These are phyloP conservation scores for Phyllotreta cruciferae DNA, from an alignment of 2,888 invertebrate species.

Conservation along the genomic window DNA sequence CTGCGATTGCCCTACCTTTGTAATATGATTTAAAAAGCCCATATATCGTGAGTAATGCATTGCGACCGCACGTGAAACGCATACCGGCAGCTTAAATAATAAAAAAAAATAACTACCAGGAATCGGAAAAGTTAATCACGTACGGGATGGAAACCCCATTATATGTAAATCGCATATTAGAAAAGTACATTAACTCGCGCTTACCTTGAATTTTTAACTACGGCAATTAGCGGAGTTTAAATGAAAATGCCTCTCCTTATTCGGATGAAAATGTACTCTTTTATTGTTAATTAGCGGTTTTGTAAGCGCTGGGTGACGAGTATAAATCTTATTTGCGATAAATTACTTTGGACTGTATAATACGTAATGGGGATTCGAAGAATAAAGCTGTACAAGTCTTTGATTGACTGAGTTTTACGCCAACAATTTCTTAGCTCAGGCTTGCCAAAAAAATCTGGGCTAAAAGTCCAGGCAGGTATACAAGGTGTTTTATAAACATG, in stretches of 20 bases:
- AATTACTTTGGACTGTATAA: neutral
- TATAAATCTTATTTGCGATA: neutral
- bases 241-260: conserved; percentile 13
- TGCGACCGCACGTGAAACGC: neutral
- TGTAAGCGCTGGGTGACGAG: neutral
- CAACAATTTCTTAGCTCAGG: no score
- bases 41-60: neutral
- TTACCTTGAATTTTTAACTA: conserved; percentile 27
- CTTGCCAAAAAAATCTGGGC: no score
- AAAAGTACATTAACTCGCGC: conserved; percentile 21
- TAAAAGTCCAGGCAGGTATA: no score
- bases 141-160: conserved; percentile 16
- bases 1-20: conserved; percentile 5
- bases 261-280: conserved; percentile 1
- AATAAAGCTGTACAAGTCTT: no score
- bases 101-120: conserved; percentile 1
- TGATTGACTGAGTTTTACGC: no score
- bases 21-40: conserved; percentile 3
- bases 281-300: conserved; percentile 16
- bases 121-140: neutral
- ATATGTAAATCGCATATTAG: conserved; percentile 25
- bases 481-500: no score
- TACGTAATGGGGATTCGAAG: no score
- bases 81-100: conserved; percentile 1
- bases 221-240: conserved; percentile 8